Evolutionary conservation across 2,888 invertebrate genomes (phyloP), one percentile per base, ranked within the genome.

Genomic region (Drosophila tanythrix): DNA sequence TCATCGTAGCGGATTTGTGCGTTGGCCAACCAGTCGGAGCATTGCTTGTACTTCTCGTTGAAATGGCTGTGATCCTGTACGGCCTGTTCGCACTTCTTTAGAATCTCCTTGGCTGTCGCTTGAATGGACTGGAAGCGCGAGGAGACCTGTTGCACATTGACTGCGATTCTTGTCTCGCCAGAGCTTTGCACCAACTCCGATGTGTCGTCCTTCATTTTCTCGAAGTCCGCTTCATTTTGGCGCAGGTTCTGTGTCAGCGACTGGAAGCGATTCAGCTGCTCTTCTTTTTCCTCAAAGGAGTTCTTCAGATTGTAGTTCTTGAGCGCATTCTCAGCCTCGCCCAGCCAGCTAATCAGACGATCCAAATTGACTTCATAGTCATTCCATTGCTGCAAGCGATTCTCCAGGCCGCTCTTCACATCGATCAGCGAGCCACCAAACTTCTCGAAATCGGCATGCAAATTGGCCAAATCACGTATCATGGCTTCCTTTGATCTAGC

Each of bases 41-140:
- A 97, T 90, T 97, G 96, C 65, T 96, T 96, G 90, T 97, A 97
- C 83, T 97, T 97, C 1, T 97, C 96, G 87, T 96, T 95, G 90
- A 96, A 98, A 1, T 95, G 94, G 73, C 95, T 95, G 83, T 98
- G 98, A 90, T 98, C 97, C 62, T 95, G 94, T 0, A 97, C 96
- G 8, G 97, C 96, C 94, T 98, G 97, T 88, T 98, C 98, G 89
- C 98, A 98, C 93, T 98, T 98, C 92, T 98, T 98, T 1, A 98
- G 95, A 36, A 98, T 95, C 93, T 98, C 98, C 93, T 97, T 97
- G 2, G 97, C 96, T 0, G 98, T 98, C 0, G 96, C 95, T 92
- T 98, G 97, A 56, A 98, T 96, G 0, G 98, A 96, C 92, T 98
- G 97, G 94, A 98, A 98, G 68, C 98, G 94, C 7, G 98, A 97